These are phyloP conservation scores for Pinna nobilis DNA, from an alignment of 1,140 invertebrate genomes.

Conservation along the genomic window DNA sequence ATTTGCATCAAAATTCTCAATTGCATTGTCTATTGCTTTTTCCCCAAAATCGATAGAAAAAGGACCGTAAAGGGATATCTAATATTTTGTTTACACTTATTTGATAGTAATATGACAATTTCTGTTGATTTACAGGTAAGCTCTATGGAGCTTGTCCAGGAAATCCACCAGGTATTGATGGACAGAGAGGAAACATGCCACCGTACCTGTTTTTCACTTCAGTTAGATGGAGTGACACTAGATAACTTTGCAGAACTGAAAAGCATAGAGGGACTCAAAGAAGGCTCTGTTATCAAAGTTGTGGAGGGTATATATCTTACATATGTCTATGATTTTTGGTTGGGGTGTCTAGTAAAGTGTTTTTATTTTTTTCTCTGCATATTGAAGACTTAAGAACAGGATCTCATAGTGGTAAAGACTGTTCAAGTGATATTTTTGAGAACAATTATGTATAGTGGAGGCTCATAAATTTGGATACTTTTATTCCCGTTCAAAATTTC, in stretches of 20 bases:
- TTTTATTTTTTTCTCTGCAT: too few relatives aligned
- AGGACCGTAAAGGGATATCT: too few relatives aligned
- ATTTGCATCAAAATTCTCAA: too few relatives aligned
- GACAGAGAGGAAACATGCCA: conserved; percentile 99
- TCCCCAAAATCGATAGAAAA: too few relatives aligned
- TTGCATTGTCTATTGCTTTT: too few relatives aligned
- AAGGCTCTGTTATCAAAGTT: conserved; percentile 94
- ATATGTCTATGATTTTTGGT: not conserved
- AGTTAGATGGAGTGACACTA: conserved; percentile 93
- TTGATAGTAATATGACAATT: not conserved
- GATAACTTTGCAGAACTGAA: conserved; percentile 99
- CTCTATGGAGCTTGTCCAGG: conserved; percentile 98
- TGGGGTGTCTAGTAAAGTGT: not conserved
- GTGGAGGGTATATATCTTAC: conserved; percentile 75
- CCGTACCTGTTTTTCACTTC: conserved; percentile 97
- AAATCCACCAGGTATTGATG: conserved; percentile 98
- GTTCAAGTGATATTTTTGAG: too few relatives aligned
- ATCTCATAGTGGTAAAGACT: too few relatives aligned
- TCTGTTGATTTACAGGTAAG: conserved; percentile 82
- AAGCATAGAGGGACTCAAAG: conserved; percentile 95
- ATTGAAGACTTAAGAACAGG: too few relatives aligned
- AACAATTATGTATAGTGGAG: too few relatives aligned
- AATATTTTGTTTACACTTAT: too few relatives aligned
- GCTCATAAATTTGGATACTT: too few relatives aligned
- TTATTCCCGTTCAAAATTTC: too few relatives aligned